phyloP scores from a whole-genome alignment of 2,888 invertebrate genomes.

The Acleris holmiana region DNA sequence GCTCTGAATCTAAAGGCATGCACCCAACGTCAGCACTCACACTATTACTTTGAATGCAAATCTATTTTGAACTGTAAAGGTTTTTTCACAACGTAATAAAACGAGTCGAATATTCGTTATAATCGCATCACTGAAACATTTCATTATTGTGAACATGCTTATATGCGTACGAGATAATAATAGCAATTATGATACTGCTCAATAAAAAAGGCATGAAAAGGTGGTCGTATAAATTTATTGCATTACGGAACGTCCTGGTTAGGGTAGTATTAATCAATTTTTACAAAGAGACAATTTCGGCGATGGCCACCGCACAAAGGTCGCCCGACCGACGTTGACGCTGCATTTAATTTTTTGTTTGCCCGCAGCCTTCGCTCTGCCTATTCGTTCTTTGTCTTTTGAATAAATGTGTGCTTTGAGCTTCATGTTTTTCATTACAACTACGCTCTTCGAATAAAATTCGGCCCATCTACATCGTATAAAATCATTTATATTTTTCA shows the following conservation, averaged over 20 bases:
- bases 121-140: conserved; percentile 1
- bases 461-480: conserved; percentile 42
- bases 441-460: conserved; percentile 56
- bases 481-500: conserved; percentile 10
- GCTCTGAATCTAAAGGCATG: conserved; percentile 37
- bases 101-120: neutral
- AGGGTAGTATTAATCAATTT: conserved; percentile 78
- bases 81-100: conserved; percentile 47
- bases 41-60: conserved; percentile 58
- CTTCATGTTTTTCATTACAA: conserved; percentile 69
- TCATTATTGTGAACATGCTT: neutral
- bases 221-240: conserved; percentile 48
- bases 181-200: conserved; percentile 3
- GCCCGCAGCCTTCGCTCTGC: conserved; percentile 64
- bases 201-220: conserved; percentile 6
- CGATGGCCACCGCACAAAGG: conserved; percentile 67
- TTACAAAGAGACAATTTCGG: conserved; percentile 70
- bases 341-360: conserved; percentile 77
- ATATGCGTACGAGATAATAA: neutral
- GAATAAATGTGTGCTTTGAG: conserved; percentile 72
- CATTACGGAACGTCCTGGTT: conserved; percentile 54
- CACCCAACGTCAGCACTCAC: conserved; percentile 52
- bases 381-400: conserved; percentile 70
- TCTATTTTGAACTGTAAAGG: conserved; percentile 55
- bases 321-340: conserved; percentile 67